Percentiles rank a stretch among this genome's conserved stretches.
Conservation (phyloP, 2,113 vertebrate species). For the Oncorhynchus nerka region DNA sequence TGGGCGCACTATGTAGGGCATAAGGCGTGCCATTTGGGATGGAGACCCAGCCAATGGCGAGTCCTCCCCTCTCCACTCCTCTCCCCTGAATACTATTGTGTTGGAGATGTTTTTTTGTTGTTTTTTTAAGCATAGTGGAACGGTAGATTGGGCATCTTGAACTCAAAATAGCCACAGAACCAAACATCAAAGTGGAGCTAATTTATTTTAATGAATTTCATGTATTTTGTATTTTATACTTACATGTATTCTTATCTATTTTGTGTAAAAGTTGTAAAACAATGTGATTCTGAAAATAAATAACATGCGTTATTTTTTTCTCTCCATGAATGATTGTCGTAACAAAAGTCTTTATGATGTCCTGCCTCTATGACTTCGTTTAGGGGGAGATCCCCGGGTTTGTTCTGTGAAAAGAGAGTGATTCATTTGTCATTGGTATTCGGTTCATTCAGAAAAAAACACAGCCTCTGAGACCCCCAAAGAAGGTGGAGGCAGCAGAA, state of each 20-base stretch:
- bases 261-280: neutral
- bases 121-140: neutral
- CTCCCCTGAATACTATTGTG: constrained; percentile 43
- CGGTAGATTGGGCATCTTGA: constrained; percentile 9
- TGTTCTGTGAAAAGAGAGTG: constrained; percentile 59
- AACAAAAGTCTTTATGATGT: neutral
- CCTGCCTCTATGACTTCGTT: constrained; percentile 12
- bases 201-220: neutral
- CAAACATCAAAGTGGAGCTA: neutral
- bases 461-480: constrained; percentile 54
- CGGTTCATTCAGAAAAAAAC: constrained; percentile 72
- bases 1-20: too few species aligned
- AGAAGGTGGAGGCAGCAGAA: constrained; percentile 41
- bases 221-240: neutral
- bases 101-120: constrained; percentile 33
- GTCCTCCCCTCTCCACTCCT: constrained; percentile 42
- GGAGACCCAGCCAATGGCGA: constrained; percentile 46
- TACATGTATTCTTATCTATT: neutral
- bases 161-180: neutral
- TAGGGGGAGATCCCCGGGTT: constrained; percentile 20
- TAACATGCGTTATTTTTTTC: neutral
- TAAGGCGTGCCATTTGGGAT: too few species aligned
- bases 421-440: constrained; percentile 65
- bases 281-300: neutral
- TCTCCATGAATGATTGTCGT: neutral